phyloP scores from a whole-genome alignment of 2,888 invertebrate genomes.

The Catocala nupta region DNA sequence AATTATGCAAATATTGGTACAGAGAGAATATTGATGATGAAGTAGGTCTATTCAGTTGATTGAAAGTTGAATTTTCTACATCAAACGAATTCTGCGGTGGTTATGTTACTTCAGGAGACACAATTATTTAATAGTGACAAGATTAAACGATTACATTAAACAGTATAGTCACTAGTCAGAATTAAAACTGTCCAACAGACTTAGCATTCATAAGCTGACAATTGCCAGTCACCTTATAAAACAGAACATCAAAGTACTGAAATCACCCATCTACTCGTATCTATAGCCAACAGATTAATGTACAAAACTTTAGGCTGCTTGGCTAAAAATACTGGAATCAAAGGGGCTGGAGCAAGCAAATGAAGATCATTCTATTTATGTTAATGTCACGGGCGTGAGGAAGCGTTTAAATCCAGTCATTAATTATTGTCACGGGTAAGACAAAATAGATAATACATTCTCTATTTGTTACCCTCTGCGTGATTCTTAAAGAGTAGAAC shows the following conservation, averaged over 20 bases:
- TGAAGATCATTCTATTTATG: conserved; percentile 86
- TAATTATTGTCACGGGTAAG: conserved; percentile 86
- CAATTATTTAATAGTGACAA: conserved; percentile 43
- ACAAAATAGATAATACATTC: conserved; percentile 86
- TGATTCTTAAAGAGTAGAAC: conserved; percentile 76
- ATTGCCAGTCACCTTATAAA: conserved; percentile 81
- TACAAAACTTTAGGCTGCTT: conserved; percentile 77
- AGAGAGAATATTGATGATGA: neutral
- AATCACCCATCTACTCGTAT: conserved; percentile 63
- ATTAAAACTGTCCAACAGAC: conserved; percentile 64
- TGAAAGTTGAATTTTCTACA: conserved; percentile 1
- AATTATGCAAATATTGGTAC: conserved; percentile 2
- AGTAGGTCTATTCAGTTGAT: neutral
- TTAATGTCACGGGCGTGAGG: conserved; percentile 88
- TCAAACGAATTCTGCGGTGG: conserved; percentile 16
- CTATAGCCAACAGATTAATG: conserved; percentile 82
- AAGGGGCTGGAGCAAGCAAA: conserved; percentile 80
- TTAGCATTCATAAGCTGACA: conserved; percentile 74
- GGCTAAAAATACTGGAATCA: conserved; percentile 86
- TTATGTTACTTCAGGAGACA: conserved; percentile 5
- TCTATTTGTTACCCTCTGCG: conserved; percentile 81
- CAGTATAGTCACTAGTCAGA: conserved; percentile 59
- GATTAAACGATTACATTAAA: conserved; percentile 47
- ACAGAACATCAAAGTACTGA: conserved; percentile 83
- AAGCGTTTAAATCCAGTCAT: conserved; percentile 87